Percentiles rank a stretch among this genome's conserved stretches.
Conservation (phyloP, 2,113 vertebrate genomes). For the Mus musculus region DNA sequence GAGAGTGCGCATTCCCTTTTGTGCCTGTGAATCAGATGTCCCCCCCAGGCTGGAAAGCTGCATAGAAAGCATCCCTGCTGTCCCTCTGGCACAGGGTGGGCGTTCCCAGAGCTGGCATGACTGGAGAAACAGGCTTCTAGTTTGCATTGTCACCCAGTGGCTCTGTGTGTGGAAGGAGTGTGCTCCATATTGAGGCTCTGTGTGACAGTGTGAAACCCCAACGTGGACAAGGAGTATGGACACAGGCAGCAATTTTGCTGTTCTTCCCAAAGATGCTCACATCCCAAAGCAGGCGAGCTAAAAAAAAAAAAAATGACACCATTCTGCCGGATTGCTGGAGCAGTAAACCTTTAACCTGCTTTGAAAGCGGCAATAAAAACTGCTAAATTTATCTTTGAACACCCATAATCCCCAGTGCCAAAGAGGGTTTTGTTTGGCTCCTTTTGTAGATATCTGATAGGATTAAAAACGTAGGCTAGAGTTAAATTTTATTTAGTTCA, state of each 20-base stretch:
- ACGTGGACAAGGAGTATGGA: conserved; percentile 40
- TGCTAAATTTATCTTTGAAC: conserved; percentile 63
- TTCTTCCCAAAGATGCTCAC: conserved; percentile 61
- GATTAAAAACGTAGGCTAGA: conserved; percentile 36
- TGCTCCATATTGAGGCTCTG: conserved; percentile 62
- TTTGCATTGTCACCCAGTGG: conserved; percentile 60
- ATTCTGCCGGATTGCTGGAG: conserved; percentile 49
- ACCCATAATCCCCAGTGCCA: background rate
- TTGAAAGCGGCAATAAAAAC: background rate
- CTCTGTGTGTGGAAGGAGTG: background rate
- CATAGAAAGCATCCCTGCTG: background rate
- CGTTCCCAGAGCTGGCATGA: background rate
- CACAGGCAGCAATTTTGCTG: conserved; percentile 5
- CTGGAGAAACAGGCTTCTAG: background rate
- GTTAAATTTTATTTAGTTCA: conserved; percentile 44
- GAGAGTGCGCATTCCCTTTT: background rate
- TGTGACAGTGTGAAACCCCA: conserved; percentile 65
- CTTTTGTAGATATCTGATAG: background rate
- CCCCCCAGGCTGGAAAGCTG: conserved; percentile 12
- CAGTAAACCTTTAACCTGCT: conserved; percentile 27
- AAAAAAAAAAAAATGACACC: background rate
- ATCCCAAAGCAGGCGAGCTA: background rate
- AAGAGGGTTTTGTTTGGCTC: conserved; percentile 32
- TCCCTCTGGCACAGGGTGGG: background rate
- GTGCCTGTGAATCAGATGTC: background rate